phyloP scores from a whole-genome alignment of 2,888 invertebrate genomes.

The Agrotis segetum region DNA sequence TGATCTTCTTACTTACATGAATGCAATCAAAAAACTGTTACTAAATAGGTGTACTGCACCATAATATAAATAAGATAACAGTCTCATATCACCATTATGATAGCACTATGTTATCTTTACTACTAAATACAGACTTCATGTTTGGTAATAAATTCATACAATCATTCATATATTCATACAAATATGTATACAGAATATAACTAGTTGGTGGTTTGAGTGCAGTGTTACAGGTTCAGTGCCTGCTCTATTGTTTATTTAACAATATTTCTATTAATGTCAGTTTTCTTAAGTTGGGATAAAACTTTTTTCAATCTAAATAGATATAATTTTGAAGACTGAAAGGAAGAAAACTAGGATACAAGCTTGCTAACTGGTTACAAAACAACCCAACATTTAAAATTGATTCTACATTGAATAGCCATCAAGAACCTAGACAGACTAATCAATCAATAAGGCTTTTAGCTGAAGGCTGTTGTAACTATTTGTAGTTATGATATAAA shows the following conservation, averaged over 20 bases:
- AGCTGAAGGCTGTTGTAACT: slow-evolving; percentile 7
- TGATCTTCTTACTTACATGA: not conserved
- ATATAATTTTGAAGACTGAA: not conserved
- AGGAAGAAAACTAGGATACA: not conserved
- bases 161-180: too few species aligned
- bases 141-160: slow-evolving; percentile 16
- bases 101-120: slow-evolving; percentile 24
- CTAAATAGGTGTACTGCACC: not conserved
- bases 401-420: not conserved
- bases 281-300: too few species aligned
- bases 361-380: not conserved
- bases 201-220: not conserved
- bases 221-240: slow-evolving; percentile 15
- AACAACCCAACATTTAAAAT: not conserved
- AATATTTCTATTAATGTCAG: not conserved
- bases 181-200: slow-evolving; percentile 1
- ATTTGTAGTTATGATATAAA: slow-evolving; percentile 15
- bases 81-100: slow-evolving; percentile 16
- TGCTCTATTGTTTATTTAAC: not conserved
- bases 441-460: slow-evolving; percentile 27
- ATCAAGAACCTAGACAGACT: not conserved
- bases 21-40: not conserved
- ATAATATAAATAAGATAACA: not conserved
- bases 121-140: not conserved
- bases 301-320: not conserved